These are phyloP conservation scores for Andricus curvator DNA, from an alignment of 2,888 invertebrate species.

Conservation along the genomic window DNA sequence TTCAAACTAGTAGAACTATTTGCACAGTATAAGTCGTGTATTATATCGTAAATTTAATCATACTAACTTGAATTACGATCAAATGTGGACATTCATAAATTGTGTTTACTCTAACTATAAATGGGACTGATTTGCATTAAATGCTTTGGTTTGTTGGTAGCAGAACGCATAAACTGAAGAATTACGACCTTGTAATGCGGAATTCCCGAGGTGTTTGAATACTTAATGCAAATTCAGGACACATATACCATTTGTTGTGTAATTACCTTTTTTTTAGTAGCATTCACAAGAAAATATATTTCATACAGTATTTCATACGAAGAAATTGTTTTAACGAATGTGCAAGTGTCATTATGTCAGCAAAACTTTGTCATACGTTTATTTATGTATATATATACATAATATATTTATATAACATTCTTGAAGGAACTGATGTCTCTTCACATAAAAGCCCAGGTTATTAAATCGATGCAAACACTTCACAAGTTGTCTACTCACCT, in stretches of 20 bases:
- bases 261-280: constrained; percentile 16
- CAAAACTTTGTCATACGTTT: too few relatives aligned
- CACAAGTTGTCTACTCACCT: too few relatives aligned
- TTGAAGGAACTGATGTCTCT: too few relatives aligned
- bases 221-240: constrained; percentile 36
- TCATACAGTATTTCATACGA: neutral
- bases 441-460: too few relatives aligned
- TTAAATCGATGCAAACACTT: too few relatives aligned
- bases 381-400: too few relatives aligned
- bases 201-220: constrained; percentile 39
- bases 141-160: constrained; percentile 38
- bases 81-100: constrained; percentile 39
- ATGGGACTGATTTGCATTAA: constrained; percentile 40
- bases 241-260: constrained; percentile 20
- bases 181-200: constrained; percentile 29
- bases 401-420: too few relatives aligned
- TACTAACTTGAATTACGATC: constrained; percentile 22
- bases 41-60: constrained; percentile 29
- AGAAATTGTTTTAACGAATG: neutral
- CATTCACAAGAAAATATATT: constrained; percentile 18
- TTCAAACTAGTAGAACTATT: neutral
- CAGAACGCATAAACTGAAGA: constrained; percentile 36
- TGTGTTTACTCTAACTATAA: constrained; percentile 36
- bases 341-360: too few relatives aligned
- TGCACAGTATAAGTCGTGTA: neutral